A percentile compares a stretch with the other conserved stretches of the same genome.
Evolutionary conservation across 2,113 vertebrate genomes (phyloP).

Genomic region (Eurypyga helias): DNA sequence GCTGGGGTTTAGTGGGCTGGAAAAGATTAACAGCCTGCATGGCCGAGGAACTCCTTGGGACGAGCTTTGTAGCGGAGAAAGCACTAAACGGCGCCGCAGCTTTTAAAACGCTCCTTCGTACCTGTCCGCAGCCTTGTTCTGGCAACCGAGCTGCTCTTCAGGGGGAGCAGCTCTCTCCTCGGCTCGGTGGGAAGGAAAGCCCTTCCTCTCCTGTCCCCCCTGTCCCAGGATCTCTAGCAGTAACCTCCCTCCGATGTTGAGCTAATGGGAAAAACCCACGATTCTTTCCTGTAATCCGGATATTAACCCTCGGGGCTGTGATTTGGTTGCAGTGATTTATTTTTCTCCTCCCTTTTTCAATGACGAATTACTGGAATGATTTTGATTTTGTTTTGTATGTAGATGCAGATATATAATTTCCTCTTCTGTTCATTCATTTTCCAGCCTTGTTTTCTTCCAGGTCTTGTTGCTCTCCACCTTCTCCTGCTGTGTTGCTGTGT

Average conservation of each 20-base stretch:
- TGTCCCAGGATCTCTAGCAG: neutral
- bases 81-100: neutral
- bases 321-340: slow-evolving; percentile 51
- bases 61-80: neutral
- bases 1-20: slow-evolving; percentile 31
- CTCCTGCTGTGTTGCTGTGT: slow-evolving; percentile 89
- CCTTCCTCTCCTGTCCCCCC: neutral
- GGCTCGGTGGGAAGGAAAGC: neutral
- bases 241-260: slow-evolving; percentile 15
- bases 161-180: neutral
- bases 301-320: slow-evolving; percentile 6
- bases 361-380: slow-evolving; percentile 54
- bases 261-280: neutral
- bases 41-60: neutral
- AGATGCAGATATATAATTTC: slow-evolving; percentile 56
- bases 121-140: neutral
- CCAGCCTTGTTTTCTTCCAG: slow-evolving; percentile 92
- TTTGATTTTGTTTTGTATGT: slow-evolving; percentile 74
- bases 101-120: neutral
- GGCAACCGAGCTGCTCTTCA: neutral
- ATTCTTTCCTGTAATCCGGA: neutral
- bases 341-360: slow-evolving; percentile 28
- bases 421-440: slow-evolving; percentile 81
- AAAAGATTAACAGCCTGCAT: slow-evolving; percentile 47
- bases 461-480: slow-evolving; percentile 89